phyloP scores from a whole-genome alignment of 2,113 vertebrate species.

The Numida meleagris region DNA sequence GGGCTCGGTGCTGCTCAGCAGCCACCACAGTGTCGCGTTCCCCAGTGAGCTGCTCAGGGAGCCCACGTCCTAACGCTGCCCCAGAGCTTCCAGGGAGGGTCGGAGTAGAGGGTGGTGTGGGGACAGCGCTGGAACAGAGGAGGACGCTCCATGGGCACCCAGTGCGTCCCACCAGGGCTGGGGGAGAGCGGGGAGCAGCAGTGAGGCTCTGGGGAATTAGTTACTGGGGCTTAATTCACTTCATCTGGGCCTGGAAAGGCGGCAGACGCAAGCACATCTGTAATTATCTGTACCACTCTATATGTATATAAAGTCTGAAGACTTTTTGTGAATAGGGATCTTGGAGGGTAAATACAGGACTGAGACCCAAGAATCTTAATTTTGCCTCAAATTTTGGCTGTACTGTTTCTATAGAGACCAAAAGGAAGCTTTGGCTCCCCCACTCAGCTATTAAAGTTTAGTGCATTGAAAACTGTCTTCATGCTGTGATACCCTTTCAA shows the following conservation, averaged over 20 bases:
- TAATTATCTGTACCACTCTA: neutral
- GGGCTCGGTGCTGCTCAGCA: neutral
- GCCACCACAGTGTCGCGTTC: fast-evolving
- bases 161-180: neutral
- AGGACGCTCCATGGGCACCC: neutral
- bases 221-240: constrained; percentile 60
- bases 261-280: neutral
- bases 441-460: constrained; percentile 97
- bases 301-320: constrained; percentile 27
- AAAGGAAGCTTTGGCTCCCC: constrained; percentile 89
- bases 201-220: constrained; percentile 51
- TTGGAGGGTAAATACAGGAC: constrained; percentile 77
- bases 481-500: constrained; percentile 97
- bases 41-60: neutral
- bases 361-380: constrained; percentile 90
- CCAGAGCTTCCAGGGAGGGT: neutral
- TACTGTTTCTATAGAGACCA: constrained; percentile 96
- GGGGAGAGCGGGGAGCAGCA: constrained; percentile 12
- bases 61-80: neutral
- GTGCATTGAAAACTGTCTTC: constrained; percentile 95
- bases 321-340: constrained; percentile 68
- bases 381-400: constrained; percentile 93
- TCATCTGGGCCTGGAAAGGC: constrained; percentile 15
- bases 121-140: neutral
- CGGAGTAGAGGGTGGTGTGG: neutral